Conservation (phyloP, 2,113 vertebrate species). For the Ptyas mucosa region DNA sequence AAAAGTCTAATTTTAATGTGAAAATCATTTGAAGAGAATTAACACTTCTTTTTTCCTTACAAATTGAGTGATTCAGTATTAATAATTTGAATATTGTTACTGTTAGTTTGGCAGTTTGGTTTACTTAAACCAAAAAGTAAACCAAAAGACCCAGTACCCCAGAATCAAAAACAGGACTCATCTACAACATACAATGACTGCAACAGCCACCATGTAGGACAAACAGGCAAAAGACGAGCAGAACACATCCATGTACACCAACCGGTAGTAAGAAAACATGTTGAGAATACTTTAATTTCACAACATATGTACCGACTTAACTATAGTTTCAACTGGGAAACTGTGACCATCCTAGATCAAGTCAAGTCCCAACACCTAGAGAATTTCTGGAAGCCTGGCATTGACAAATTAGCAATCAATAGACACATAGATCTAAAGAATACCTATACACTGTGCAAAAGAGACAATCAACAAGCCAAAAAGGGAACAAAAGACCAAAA, state of each 20-base stretch:
- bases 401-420: neutral
- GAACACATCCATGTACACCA: neutral
- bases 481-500: neutral
- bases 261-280: neutral
- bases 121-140: neutral
- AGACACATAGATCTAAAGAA: neutral
- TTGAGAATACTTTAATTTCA: neutral
- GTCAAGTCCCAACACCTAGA: neutral
- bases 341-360: neutral
- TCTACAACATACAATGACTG: neutral
- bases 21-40: neutral
- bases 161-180: neutral
- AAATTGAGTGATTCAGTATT: neutral
- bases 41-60: neutral
- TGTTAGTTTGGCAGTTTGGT: neutral
- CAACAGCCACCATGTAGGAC: neutral
- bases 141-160: neutral
- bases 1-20: neutral
- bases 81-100: neutral
- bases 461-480: neutral
- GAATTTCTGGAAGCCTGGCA: neutral
- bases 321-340: neutral
- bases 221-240: neutral
- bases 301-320: neutral
- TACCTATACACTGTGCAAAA: neutral